Conservation (phyloP, 2,888 invertebrate genomes). For the Tetranychus piercei region DNA sequence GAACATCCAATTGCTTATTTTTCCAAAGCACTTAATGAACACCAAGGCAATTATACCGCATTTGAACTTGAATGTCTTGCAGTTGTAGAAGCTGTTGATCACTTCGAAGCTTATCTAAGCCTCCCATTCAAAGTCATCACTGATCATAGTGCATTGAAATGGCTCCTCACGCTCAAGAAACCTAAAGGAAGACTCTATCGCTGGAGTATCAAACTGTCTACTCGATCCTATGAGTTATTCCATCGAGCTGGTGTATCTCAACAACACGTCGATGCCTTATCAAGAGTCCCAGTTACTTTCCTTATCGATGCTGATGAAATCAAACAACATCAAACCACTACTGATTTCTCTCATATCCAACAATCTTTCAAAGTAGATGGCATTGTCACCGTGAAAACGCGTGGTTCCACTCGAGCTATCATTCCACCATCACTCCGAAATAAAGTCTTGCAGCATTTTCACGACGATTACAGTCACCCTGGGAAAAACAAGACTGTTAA, state of each 20-base stretch:
- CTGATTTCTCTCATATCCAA: not conserved
- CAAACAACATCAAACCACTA: too few relatives aligned
- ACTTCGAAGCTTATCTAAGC: constrained; percentile 16
- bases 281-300: not conserved
- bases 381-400: not conserved
- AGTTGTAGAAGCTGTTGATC: constrained; percentile 9
- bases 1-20: constrained; percentile 1
- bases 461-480: constrained; percentile 3
- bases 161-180: not conserved
- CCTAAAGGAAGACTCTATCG: not conserved
- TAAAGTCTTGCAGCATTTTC: not conserved
- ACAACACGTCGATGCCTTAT: not conserved
- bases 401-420: not conserved
- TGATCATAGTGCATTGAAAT: constrained; percentile 15
- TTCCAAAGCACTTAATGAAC: not conserved
- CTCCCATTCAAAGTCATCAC: not conserved
- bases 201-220: not conserved
- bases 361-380: not conserved
- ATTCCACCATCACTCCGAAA: not conserved
- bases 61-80: constrained; percentile 14
- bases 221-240: not conserved
- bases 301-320: not conserved
- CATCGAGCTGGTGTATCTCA: not conserved
- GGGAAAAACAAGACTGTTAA: not conserved
- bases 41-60: constrained; percentile 8